Base-by-base conservation (phyloP, 2,797 vertebrate genomes). In the Sebastiscus tertius region DNA sequence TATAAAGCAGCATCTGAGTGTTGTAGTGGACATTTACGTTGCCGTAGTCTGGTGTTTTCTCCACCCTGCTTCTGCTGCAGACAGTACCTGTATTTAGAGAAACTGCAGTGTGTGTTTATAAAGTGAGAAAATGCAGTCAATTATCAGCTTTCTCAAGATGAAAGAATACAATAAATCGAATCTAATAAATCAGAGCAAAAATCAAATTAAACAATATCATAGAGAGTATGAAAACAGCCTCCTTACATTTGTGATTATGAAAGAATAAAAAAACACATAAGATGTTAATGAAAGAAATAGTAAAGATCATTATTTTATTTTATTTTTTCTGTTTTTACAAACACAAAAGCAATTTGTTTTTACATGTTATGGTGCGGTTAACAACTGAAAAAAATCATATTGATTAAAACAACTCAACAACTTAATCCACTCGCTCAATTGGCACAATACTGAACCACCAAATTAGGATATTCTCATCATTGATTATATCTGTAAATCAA, bases 401-500 rank as follows among this genome's bases (percentile, higher is more conserved):
- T 52, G 49, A 60, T 65, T 29, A 24, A 66, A 74, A 66, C 64
- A 70, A 39, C 8, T 62, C 18, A 52, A 60, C 26, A 68, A 72
- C 68, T 65, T 62, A 7, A 73, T 61, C n/a, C 29, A 31, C 39
- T 27, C 3, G 3, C 54, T 74, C 49, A 39, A 9, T 27, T 66
- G n/a, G 27, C 13, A 72, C 18, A 61, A 39, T n/a, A 61, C 34
- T 74, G 20, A 63, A 72, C 72, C 14, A 52, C 14, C 31, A 69
- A 67, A 81, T 22, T 27, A 75, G 3, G 18, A 62, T 66, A 24
- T 66, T 70, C 20, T 49, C 14, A 1, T 74, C 54, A 82, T 77
- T 71, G 54, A 77, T 79, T 71, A 11, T 18, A 54, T 61, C 5
- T 39, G 64, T 36, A 72, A 62, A 2, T 66, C 4, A 9, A 55